Conservation (phyloP, 2,797 vertebrate genomes). For the Gadopsis bispinosus region DNA sequence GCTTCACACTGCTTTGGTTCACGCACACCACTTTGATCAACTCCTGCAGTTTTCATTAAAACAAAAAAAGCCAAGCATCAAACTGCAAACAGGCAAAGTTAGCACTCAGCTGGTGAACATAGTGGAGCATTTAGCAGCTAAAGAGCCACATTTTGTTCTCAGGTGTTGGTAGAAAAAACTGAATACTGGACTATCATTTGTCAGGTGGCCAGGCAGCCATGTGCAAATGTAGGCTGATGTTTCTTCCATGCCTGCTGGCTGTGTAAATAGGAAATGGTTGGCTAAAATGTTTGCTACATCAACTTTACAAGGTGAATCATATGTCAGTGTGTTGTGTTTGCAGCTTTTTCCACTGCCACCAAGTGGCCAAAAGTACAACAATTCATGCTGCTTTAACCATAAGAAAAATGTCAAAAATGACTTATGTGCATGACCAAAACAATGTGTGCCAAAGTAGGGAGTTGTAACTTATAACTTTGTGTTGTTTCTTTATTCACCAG, state of each 20-base stretch:
- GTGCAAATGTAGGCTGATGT: not conserved
- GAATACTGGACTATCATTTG: not conserved
- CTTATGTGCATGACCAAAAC: not conserved
- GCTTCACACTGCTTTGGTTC: not conserved
- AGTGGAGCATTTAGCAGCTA: not conserved
- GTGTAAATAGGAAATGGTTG: not conserved
- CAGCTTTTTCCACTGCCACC: not conserved
- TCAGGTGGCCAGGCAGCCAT: not conserved
- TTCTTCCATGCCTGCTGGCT: not conserved
- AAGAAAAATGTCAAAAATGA: not conserved
- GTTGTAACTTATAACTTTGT: not conserved
- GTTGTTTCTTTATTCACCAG: not conserved
- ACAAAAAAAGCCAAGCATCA: not conserved
- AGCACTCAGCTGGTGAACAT: not conserved
- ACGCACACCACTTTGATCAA: not conserved
- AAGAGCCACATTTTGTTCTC: not conserved
- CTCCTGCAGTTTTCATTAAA: not conserved
- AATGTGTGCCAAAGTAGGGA: not conserved
- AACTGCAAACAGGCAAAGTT: constrained; percentile 4
- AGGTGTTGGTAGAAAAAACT: not conserved
- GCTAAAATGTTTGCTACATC: not conserved
- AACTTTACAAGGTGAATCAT: not conserved
- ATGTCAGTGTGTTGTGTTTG: not conserved
- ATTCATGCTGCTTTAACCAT: not conserved
- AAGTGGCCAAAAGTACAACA: not conserved